phyloP scores from a whole-genome alignment of 2,113 vertebrate species.

The Indri indri region DNA sequence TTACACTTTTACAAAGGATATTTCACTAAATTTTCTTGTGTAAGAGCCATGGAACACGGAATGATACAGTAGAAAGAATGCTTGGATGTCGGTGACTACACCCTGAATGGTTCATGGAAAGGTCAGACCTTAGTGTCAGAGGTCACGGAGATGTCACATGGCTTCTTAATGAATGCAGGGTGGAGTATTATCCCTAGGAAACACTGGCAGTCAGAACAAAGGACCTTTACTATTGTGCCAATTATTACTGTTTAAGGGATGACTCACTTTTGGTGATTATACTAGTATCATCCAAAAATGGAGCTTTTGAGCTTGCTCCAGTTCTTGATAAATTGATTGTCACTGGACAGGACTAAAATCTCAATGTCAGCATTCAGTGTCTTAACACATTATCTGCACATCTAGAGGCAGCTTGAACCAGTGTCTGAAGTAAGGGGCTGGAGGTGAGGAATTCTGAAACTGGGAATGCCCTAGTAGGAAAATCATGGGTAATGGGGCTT shows the following conservation, averaged over 20 bases:
- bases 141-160: constrained; percentile 64
- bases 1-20: background rate
- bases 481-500: background rate
- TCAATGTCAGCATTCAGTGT: constrained; percentile 8
- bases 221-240: constrained; percentile 62
- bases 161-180: constrained; percentile 69
- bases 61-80: constrained; percentile 42
- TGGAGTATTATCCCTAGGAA: constrained; percentile 60
- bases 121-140: constrained; percentile 68
- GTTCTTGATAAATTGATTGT: constrained; percentile 59
- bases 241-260: constrained; percentile 64
- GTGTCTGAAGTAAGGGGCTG: background rate
- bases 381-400: background rate
- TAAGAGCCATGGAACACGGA: constrained; percentile 41
- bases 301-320: constrained; percentile 70
- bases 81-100: constrained; percentile 49
- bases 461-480: background rate
- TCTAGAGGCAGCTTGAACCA: background rate
- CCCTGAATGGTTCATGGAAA: constrained; percentile 49
- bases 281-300: constrained; percentile 68
- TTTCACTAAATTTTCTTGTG: background rate
- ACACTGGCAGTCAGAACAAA: constrained; percentile 58
- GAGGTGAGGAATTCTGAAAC: background rate
- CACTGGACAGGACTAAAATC: background rate
- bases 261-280: constrained; percentile 63